phyloP scores from a whole-genome alignment of 2,797 vertebrate species.

The Channallabes apus region DNA sequence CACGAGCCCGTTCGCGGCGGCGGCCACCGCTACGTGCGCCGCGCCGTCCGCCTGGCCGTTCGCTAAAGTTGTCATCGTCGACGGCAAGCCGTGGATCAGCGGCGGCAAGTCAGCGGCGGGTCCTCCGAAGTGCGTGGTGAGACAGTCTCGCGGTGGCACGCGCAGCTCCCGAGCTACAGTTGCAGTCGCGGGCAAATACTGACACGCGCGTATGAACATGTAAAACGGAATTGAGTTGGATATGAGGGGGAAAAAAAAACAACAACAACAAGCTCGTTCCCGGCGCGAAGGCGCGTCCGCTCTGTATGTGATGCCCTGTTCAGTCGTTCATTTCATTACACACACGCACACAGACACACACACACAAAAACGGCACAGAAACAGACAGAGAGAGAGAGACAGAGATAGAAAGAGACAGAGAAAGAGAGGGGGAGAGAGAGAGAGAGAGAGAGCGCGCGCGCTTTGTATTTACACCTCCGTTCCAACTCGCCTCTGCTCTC shows the following conservation, averaged over 20 bases:
- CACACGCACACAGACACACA: constrained; percentile 7
- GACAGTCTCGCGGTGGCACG: constrained; percentile 17
- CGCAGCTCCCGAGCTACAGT: constrained; percentile 31
- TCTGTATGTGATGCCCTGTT: constrained; percentile 72
- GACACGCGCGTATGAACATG: constrained; percentile 73
- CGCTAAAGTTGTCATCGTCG: constrained; percentile 98
- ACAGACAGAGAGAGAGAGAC: constrained; percentile 47
- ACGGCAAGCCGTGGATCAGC: constrained; percentile 25
- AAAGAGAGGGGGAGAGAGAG: constrained; percentile 58
- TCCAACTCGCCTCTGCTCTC: constrained; percentile 73
- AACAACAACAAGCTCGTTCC: constrained; percentile 6
- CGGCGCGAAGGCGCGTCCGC: constrained; percentile 63
- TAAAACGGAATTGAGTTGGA: constrained; percentile 67
- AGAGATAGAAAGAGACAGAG: constrained; percentile 40
- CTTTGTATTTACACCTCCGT: constrained; percentile 80
- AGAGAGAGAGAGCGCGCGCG: constrained; percentile 58
- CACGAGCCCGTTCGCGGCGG: constrained; percentile 92
- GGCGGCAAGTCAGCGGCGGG: constrained; percentile 4
- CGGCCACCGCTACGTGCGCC: constrained; percentile 82
- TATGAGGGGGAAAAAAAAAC: background rate
- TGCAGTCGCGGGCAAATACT: constrained; percentile 66
- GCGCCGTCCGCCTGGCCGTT: constrained; percentile 97
- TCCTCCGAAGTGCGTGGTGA: constrained; percentile 15
- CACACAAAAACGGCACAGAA: background rate
- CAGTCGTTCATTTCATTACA: constrained; percentile 73